Evolutionary conservation across 2,888 invertebrate species (phyloP), one percentile per base, ranked within the genome.

Genomic region (Yponomeuta sedellus): DNA sequence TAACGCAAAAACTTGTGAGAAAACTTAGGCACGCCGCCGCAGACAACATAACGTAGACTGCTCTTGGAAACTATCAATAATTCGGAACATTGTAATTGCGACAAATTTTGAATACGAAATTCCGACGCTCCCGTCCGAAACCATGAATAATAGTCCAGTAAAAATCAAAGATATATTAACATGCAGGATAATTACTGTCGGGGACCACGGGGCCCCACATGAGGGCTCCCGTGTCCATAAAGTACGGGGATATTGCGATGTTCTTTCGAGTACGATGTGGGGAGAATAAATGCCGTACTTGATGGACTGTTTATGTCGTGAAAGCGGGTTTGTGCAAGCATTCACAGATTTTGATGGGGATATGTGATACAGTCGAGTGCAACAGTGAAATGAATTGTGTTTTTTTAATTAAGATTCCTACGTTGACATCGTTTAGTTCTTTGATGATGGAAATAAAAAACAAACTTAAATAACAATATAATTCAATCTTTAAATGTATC

Each of bases 251-350:
- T 80, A 71, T 73, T 71, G n/a, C 16, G 10, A n/a, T n/a, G 16
- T 16, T 40, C 52, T 59, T 19, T 20, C 4, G 25, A 61, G 12
- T 39, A 25, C 34, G 4, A 34, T 16, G 61, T 20, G 40, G 12
- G 69, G 67, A 67, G 71, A 81, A 83, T 85, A 83, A 88, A 85
- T 81, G 73, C 73, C 71, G 75, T 88, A 83, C 85, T 87, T 86
- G 77, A 85, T 82, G 78, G 80, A 82, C 80, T 86, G 86, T 88
- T 88, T 87, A 83, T 87, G 87, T 86, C 89, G 89, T 89, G 89
- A 87, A 91, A 91, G 91, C 91, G 90, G 88, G 90, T 90, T 91
- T 91, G 90, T 79, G 91, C 89, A 91, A 91, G 90, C 91, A 91
- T 91, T 90, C 91, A 91, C 88, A 88, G 90, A 91, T 90, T 91